phyloP scores from a whole-genome alignment of 2,797 vertebrate species.

The Delichon dasypus region DNA sequence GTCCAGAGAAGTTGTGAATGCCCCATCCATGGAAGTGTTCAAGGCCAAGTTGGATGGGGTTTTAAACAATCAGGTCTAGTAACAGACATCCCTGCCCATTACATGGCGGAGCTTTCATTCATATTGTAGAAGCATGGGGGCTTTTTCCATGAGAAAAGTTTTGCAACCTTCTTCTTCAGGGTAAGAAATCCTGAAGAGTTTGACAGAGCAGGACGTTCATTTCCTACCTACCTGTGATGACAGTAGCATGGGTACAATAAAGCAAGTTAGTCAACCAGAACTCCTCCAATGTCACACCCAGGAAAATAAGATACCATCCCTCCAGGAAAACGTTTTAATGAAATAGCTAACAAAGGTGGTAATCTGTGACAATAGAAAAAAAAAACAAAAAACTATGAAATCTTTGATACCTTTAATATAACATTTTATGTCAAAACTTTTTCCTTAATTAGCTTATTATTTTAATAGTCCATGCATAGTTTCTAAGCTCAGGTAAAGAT shows the following conservation, averaged over 20 bases:
- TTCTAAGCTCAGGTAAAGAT: background rate
- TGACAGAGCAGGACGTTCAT: background rate
- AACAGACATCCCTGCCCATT: background rate
- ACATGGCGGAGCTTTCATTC: background rate
- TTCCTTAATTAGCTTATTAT: background rate
- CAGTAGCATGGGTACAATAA: background rate
- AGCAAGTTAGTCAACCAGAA: background rate
- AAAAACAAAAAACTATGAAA: background rate
- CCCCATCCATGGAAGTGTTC: background rate
- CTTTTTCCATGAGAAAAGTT: background rate
- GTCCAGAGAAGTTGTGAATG: background rate
- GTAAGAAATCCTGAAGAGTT: background rate
- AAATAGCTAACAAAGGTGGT: background rate
- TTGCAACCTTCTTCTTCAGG: background rate
- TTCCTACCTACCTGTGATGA: background rate
- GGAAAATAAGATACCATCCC: background rate
- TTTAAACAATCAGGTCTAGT: background rate
- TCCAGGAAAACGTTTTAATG: background rate
- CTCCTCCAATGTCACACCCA: background rate
- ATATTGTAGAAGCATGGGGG: background rate
- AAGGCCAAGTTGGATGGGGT: background rate
- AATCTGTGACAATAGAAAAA: background rate
- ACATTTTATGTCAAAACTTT: background rate
- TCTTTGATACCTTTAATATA: background rate
- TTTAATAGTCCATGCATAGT: background rate